Conservation (phyloP, 2,888 invertebrate genomes). For the Pecten maximus region DNA sequence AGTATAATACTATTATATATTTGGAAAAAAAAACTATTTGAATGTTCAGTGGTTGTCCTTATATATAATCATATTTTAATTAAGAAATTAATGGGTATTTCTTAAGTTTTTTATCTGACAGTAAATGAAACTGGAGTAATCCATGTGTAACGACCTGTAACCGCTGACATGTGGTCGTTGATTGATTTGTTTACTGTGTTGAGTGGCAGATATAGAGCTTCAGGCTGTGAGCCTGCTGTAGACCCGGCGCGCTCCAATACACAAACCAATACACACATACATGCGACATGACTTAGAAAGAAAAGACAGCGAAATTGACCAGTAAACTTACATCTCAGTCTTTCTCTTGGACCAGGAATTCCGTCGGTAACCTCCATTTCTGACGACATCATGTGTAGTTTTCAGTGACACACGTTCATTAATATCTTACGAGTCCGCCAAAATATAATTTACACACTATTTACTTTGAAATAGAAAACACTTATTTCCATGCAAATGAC, state of each 20-base stretch:
- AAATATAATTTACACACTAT: not conserved
- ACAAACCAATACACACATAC: not conserved
- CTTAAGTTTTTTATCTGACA: not conserved
- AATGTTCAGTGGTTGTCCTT: no score
- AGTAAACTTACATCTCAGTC: conserved; percentile 13
- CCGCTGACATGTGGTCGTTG: not conserved
- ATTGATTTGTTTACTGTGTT: conserved; percentile 4
- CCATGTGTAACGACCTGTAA: conserved; percentile 33
- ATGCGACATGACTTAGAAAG: not conserved
- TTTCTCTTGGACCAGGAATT: not conserved
- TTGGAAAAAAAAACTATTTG: no score
- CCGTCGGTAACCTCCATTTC: conserved; percentile 16
- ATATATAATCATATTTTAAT: not conserved
- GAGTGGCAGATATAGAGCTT: not conserved
- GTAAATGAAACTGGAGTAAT: not conserved
- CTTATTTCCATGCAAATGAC: conserved; percentile 23
- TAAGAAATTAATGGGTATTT: not conserved
- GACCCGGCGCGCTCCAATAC: not conserved
- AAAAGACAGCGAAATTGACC: not conserved
- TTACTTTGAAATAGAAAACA: not conserved
- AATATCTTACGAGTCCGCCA: conserved; percentile 24
- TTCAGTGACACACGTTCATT: not conserved
- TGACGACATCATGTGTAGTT: not conserved
- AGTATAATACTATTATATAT: not conserved
- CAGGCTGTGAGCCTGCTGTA: not conserved